These are phyloP conservation scores for Theodoxus fluviatilis DNA, from an alignment of 2,888 invertebrate genomes.

Conservation along the genomic window DNA sequence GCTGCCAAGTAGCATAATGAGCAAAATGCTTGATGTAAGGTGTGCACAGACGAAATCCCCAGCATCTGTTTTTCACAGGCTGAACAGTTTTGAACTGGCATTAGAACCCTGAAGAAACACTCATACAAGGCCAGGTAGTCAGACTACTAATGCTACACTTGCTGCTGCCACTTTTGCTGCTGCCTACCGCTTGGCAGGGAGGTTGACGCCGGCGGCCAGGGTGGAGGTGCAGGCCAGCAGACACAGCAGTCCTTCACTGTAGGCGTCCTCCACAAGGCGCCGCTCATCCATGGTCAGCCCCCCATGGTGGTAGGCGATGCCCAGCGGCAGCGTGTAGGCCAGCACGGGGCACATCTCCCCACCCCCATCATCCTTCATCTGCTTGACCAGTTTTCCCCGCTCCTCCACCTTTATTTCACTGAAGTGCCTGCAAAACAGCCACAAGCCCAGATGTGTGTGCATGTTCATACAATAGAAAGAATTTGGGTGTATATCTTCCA, in stretches of 20 bases:
- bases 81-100: no score
- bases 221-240: conserved; percentile 95
- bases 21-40: no score
- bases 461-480: no score
- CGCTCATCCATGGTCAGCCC: conserved; percentile 88
- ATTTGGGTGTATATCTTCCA: no score
- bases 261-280: conserved; percentile 78
- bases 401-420: conserved; percentile 68
- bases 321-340: conserved; percentile 75
- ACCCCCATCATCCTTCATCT: conserved; percentile 73
- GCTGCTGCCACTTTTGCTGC: no score
- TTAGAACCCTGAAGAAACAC: no score
- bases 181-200: conserved; percentile 86
- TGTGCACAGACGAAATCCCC: no score
- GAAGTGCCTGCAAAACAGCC: conserved; percentile 67
- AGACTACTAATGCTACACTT: no score
- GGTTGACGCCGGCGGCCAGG: conserved; percentile 95
- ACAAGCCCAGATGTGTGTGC: background rate
- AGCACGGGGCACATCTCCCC: conserved; percentile 75
- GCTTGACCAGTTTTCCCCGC: conserved; percentile 72
- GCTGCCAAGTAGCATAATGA: background rate
- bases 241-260: conserved; percentile 81
- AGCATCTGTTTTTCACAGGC: no score
- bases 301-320: conserved; percentile 90
- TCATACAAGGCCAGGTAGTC: no score